Evolutionary conservation across 2,113 vertebrate species (phyloP).

Genomic region (Mus musculus): GRCm39 chr17:86304001-86304500

Average conservation of each 20-base stretch:
- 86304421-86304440: conserved; percentile 31
- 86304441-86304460: conserved; percentile 20
- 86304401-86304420: conserved; percentile 38
- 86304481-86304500: background rate
- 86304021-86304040: background rate
- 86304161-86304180: background rate
- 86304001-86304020: background rate
- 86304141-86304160: background rate
- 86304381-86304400: no score
- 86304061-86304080: background rate
- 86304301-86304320: background rate
- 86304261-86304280: background rate
- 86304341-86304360: background rate
- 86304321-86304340: background rate
- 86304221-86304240: conserved; percentile 1
- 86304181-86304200: background rate
- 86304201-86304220: background rate
- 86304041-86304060: conserved; percentile 19
- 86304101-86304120: background rate
- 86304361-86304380: background rate
- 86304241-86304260: background rate
- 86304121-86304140: background rate
- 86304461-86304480: background rate
- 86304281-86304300: background rate
- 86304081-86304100: conserved; percentile 19